Evolutionary conservation across 1,140 invertebrate genomes (phyloP).

Genomic region (Carposina sasakii): DNA sequence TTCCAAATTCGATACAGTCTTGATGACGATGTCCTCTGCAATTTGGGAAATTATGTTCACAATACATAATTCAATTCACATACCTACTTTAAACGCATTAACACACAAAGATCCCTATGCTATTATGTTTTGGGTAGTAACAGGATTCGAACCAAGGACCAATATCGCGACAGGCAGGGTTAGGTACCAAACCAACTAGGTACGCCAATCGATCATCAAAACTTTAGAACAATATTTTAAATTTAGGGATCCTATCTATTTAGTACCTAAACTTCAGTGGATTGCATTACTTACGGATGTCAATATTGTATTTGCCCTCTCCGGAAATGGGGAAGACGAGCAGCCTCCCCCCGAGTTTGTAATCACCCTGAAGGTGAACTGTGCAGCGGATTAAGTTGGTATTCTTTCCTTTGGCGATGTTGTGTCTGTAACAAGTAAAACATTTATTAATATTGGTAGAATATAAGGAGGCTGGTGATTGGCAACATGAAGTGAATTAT

Average conservation of each 20-base stretch:
- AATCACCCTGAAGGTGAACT: constrained; percentile 34
- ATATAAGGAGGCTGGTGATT: neutral
- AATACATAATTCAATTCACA: neutral
- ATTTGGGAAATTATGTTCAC: neutral
- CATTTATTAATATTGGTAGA: neutral
- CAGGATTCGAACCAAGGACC: too few species aligned
- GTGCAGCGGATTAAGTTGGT: constrained; percentile 30
- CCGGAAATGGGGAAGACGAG: constrained; percentile 50
- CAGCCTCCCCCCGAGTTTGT: constrained; percentile 45
- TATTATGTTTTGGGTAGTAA: too few species aligned
- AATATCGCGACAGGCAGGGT: too few species aligned
- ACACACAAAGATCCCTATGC: too few species aligned
- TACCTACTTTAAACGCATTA: too few species aligned
- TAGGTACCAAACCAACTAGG: too few species aligned
- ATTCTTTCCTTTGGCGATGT: constrained; percentile 22
- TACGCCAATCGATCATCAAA: too few species aligned
- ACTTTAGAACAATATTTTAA: too few species aligned
- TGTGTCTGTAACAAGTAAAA: neutral
- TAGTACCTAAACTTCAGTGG: too few species aligned
- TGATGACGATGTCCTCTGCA: constrained; percentile 47
- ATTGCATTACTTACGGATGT: constrained; percentile 49
- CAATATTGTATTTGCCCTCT: constrained; percentile 50
- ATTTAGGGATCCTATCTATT: too few species aligned
- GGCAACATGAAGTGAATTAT: too few species aligned
- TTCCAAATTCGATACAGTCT: constrained; percentile 28